phyloP scores from a whole-genome alignment of 2,888 invertebrate genomes.

The Diabrotica balteata region DNA sequence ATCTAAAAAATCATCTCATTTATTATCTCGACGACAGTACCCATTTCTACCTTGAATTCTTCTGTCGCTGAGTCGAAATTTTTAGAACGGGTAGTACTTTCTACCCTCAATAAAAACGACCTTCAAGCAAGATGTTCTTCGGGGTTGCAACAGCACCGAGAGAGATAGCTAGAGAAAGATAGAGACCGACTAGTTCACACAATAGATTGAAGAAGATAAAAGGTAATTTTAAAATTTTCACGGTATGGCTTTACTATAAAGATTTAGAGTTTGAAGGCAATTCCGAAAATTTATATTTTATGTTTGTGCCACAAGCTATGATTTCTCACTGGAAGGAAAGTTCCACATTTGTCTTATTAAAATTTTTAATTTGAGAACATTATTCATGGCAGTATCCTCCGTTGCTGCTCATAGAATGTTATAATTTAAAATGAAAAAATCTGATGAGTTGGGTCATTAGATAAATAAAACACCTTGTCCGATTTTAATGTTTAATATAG shows the following conservation, averaged over 20 bases:
- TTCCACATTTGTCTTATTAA: no score
- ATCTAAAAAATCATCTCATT: no score
- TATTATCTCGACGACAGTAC: no score
- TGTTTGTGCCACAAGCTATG: not conserved
- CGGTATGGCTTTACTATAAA: conserved; percentile 39
- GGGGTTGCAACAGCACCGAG: conserved; percentile 51
- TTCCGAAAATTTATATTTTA: conserved; percentile 17
- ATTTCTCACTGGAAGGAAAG: not conserved
- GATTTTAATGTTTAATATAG: no score
- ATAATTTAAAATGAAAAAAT: no score
- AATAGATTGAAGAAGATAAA: conserved; percentile 47
- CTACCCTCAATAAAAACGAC: conserved; percentile 55
- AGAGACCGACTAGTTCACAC: conserved; percentile 38
- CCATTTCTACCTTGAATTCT: not conserved
- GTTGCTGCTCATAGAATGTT: no score
- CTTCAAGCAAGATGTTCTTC: conserved; percentile 57
- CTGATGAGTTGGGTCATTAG: no score
- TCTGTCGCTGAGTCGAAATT: conserved; percentile 30
- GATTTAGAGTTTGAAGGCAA: conserved; percentile 17
- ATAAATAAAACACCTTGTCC: no score
- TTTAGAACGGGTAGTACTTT: conserved; percentile 52
- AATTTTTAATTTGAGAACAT: no score
- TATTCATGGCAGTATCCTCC: no score
- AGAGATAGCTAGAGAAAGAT: conserved; percentile 40
- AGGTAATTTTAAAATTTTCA: conserved; percentile 54